Percentiles rank a stretch among this genome's conserved stretches.
These are phyloP conservation scores for Helostoma temminkii DNA, from an alignment of 2,797 vertebrate species.

Conservation along the genomic window DNA sequence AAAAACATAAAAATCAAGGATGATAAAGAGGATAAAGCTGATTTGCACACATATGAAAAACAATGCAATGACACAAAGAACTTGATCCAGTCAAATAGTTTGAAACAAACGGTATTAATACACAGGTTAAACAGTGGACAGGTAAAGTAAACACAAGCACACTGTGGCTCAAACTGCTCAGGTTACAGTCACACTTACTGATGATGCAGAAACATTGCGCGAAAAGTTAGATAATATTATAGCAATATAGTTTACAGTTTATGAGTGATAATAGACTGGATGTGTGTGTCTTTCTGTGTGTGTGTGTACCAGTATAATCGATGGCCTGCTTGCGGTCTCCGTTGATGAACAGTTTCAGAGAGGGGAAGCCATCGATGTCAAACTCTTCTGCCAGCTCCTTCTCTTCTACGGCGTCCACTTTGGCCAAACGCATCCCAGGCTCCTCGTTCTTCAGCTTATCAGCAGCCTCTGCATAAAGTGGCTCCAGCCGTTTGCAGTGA, in stretches of 20 bases:
- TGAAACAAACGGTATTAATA: too few relatives aligned
- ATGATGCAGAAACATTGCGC: background rate
- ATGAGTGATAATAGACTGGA: too few relatives aligned
- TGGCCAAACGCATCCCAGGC: slow-evolving; percentile 79
- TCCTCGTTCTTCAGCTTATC: slow-evolving; percentile 79
- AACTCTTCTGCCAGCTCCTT: slow-evolving; percentile 86
- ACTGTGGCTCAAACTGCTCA: background rate
- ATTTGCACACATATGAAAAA: too few relatives aligned
- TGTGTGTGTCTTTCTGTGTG: background rate
- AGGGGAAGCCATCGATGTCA: slow-evolving; percentile 83
- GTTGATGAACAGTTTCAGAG: slow-evolving; percentile 85
- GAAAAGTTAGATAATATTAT: background rate
- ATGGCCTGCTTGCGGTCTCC: slow-evolving; percentile 86
- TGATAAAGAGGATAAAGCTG: too few relatives aligned
- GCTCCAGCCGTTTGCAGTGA: slow-evolving; percentile 88
- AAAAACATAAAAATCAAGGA: too few relatives aligned
- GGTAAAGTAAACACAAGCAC: slow-evolving; percentile 1
- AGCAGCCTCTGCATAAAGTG: slow-evolving; percentile 85
- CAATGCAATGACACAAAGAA: background rate
- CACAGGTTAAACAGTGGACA: background rate
- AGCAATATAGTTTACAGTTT: background rate
- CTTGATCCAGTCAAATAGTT: background rate
- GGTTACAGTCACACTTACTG: slow-evolving; percentile 2
- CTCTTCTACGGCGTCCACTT: slow-evolving; percentile 87
- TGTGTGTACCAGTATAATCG: slow-evolving; percentile 84